Evolutionary conservation across 2,797 vertebrate species (phyloP).

Genomic region (Anabas testudineus): DNA sequence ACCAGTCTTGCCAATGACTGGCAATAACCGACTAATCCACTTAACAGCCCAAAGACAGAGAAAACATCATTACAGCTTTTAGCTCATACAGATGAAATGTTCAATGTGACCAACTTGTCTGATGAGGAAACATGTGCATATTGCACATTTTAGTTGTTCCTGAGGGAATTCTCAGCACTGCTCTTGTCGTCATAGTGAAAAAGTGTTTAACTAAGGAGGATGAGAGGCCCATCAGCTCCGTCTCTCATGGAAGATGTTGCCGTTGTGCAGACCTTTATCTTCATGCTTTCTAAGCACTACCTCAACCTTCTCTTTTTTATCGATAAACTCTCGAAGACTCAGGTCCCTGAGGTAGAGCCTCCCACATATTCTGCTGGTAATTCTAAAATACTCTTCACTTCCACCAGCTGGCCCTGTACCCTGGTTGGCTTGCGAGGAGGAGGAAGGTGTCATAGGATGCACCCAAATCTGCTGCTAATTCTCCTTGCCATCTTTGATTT

Average conservation of each 20-base stretch:
- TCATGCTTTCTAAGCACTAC: constrained; percentile 14
- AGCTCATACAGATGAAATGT: constrained; percentile 12
- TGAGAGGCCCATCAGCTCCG: background rate
- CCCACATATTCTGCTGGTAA: constrained; percentile 5
- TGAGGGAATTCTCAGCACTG: background rate
- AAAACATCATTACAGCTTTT: background rate
- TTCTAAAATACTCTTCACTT: background rate
- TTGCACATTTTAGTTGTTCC: constrained; percentile 9
- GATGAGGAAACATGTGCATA: background rate
- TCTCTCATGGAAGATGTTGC: constrained; percentile 1
- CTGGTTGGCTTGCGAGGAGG: background rate
- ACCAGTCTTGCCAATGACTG: too few species aligned
- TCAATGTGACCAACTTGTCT: constrained; percentile 5
- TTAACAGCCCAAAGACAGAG: constrained; percentile 7
- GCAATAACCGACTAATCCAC: constrained; percentile 12
- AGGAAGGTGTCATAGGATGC: background rate
- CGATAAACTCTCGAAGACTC: constrained; percentile 11
- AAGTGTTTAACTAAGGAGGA: background rate
- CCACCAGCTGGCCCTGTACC: background rate
- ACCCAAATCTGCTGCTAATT: background rate
- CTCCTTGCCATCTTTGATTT: too few species aligned
- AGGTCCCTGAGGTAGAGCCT: constrained; percentile 1
- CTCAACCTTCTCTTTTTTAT: constrained; percentile 20
- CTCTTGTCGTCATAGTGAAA: background rate
- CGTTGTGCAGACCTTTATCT: constrained; percentile 12